Conservation (phyloP, 2,888 invertebrate genomes). For the Caenorhabditis japonica region DNA sequence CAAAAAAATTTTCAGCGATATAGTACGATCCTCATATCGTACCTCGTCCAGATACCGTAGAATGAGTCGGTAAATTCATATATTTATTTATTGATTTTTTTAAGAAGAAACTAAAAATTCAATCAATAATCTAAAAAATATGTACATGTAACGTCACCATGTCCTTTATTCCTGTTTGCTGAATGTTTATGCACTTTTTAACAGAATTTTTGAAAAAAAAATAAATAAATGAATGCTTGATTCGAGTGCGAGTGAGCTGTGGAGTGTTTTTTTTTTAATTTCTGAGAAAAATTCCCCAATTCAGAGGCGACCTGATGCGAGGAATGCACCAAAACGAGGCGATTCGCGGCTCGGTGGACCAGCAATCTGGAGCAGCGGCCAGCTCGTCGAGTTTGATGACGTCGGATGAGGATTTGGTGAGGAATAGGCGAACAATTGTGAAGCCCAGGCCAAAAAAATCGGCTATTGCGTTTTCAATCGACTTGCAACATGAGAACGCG, state of each 20-base stretch:
- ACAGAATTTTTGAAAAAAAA: neutral
- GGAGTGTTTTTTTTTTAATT: neutral
- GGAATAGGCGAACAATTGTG: neutral
- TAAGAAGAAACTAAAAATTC: too few relatives aligned
- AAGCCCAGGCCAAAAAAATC: too few relatives aligned
- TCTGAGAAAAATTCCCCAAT: slow-evolving; percentile 9
- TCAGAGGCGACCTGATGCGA: slow-evolving; percentile 64
- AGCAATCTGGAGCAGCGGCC: slow-evolving; percentile 18
- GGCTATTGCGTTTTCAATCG: too few relatives aligned
- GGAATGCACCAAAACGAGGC: slow-evolving; percentile 61
- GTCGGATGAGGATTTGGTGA: slow-evolving; percentile 45
- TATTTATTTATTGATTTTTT: neutral
- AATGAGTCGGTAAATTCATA: slow-evolving; percentile 51
- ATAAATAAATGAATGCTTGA: neutral
- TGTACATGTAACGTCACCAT: neutral
- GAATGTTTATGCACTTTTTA: neutral
- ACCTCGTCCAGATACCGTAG: slow-evolving; percentile 50
- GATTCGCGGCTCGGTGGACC: slow-evolving; percentile 54
- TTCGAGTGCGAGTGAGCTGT: neutral
- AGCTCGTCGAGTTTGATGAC: slow-evolving; percentile 40
- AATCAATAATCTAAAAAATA: too few relatives aligned
- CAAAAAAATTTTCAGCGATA: slow-evolving; percentile 30
- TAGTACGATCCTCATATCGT: slow-evolving; percentile 53
- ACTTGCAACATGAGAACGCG: too few relatives aligned
- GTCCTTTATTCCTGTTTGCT: slow-evolving; percentile 1